These are phyloP conservation scores for Cardiocondyla obscurior DNA, from an alignment of 1,140 invertebrate genomes.

Conservation along the genomic window DNA sequence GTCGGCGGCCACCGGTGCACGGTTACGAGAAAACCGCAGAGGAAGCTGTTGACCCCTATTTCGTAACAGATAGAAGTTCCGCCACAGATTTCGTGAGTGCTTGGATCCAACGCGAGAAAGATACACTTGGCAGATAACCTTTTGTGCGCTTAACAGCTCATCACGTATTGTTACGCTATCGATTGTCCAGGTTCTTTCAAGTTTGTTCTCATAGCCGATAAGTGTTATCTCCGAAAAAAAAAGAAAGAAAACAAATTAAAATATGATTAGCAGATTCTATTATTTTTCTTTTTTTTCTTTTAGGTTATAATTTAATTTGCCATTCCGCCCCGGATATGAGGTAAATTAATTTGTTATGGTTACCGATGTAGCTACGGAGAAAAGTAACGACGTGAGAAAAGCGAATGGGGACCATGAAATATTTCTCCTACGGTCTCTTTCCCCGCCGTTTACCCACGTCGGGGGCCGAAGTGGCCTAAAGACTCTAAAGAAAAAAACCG, in stretches of 20 bases:
- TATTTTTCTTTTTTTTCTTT: not conserved
- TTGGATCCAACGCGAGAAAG: not conserved
- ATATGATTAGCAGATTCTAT: too few species aligned
- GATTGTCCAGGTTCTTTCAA: not conserved
- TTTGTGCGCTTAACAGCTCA: not conserved
- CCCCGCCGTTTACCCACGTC: not conserved
- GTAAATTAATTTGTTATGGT: slow-evolving; percentile 15
- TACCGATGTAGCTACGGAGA: not conserved
- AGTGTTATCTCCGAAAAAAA: too few species aligned
- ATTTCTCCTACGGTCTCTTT: not conserved
- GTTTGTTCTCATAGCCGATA: not conserved
- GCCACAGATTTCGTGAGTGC: not conserved
- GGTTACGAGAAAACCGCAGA: slow-evolving; percentile 19
- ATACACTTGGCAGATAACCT: slow-evolving; percentile 18
- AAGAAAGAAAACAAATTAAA: not conserved
- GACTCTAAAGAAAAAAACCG: slow-evolving; percentile 20
- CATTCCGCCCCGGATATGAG: not conserved
- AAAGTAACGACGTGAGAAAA: not conserved
- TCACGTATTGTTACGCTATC: not conserved
- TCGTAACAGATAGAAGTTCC: slow-evolving; percentile 1
- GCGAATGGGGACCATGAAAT: not conserved
- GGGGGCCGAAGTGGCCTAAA: not conserved
- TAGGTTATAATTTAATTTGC: not conserved
- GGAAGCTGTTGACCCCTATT: slow-evolving; percentile 35
- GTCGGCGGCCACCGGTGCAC: not conserved